These are phyloP conservation scores for Melanerpes aurifrons DNA, from an alignment of 2,113 vertebrate species.

Conservation along the genomic window DNA sequence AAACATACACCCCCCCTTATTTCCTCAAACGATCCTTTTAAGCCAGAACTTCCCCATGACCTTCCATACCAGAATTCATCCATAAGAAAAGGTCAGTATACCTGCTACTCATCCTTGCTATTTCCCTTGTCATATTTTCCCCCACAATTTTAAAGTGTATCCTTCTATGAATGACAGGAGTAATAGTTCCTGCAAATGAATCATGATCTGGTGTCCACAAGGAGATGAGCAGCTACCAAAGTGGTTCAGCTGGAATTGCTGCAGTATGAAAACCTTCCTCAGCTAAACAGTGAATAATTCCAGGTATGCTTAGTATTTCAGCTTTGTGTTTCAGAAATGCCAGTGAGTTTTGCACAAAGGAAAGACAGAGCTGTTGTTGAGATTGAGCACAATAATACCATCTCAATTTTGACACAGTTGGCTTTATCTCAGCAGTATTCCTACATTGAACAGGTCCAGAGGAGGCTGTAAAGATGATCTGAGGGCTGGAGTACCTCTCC, in stretches of 20 bases:
- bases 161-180: background rate
- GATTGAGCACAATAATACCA: background rate
- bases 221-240: background rate
- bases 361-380: background rate
- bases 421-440: background rate
- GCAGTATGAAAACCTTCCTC: background rate
- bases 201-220: background rate
- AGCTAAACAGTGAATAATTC: background rate
- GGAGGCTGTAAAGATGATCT: too few species aligned
- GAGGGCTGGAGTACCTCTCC: too few species aligned
- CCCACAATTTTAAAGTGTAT: background rate
- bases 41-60: background rate
- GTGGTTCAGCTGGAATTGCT: background rate
- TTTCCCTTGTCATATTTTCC: background rate
- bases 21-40: background rate
- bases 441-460: background rate
- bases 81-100: background rate
- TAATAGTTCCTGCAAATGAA: background rate
- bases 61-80: background rate
- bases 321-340: conserved; percentile 2
- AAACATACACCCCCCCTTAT: background rate
- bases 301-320: background rate
- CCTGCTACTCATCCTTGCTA: background rate
- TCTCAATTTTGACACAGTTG: background rate
- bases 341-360: background rate